Base-by-base conservation (phyloP, 2,797 vertebrate genomes). In the Loriculus beryllinus region DNA sequence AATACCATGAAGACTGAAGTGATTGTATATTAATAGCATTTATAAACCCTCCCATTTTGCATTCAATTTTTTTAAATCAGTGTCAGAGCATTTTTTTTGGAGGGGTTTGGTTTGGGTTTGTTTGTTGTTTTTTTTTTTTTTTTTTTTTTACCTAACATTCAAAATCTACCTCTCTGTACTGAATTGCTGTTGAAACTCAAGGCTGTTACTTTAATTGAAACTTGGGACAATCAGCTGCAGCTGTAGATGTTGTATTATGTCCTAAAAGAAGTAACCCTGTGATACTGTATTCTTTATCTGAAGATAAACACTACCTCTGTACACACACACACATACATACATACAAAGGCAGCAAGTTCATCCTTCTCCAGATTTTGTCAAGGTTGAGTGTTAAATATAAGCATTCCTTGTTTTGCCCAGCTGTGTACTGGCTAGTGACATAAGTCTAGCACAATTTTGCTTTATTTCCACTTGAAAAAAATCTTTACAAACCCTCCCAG, bases 391-490 rank as follows among this genome's bases (percentile, higher is more conserved):
- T 15, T 52, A 67, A 42, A 31, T 4, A 3, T 7, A 71, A 54
- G 5, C 8, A 3, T 14, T 39, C 28, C 42, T 75, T 62, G 25
- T 56, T 83, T 60, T 39, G 85, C 12, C 15, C 43, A 39, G 45
- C 51, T 35, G 16, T 2, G 4, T 6, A 18, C 20, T 7, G 20
- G 42, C 29, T 35, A 14, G 37, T 22, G n/a, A 47, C 1, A 0
- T 23, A 35, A 25, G 8, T 19, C 6, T 48, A 6, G 43, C 51
- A 31, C 2, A 31, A 11, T 31, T 39, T 4, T 37, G 14, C 39
- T 57, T 19, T 56, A 8, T 1, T 3, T 49, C 28, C 52, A 19
- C 45, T 49, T 17, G 14, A 17, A 7, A n/a, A 59, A 74, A 48
- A 10, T 37, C 29, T 43, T 11, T 43, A 20, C 64, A 18, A 39